These are phyloP conservation scores for Phalacrocorax brasilianus DNA, from an alignment of 2,113 vertebrate genomes.

Conservation along the genomic window DNA sequence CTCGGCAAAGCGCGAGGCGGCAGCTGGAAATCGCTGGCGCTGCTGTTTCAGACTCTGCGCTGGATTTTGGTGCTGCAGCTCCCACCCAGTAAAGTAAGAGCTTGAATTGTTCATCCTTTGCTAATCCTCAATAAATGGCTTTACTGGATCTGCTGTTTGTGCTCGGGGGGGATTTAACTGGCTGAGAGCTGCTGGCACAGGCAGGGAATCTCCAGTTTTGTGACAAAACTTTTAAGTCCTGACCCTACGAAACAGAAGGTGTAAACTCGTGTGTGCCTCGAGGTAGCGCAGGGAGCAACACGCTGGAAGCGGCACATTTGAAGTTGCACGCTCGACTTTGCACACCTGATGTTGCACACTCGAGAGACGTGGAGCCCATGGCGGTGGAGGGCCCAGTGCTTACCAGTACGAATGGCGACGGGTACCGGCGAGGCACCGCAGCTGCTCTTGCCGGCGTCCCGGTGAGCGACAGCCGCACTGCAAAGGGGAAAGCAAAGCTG, in stretches of 20 bases:
- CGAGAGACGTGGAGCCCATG: rapidly evolving
- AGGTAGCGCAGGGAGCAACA: background rate
- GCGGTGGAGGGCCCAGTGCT: background rate
- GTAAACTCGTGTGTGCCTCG: rapidly evolving
- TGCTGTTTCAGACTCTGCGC: rapidly evolving
- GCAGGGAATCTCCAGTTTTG: rapidly evolving
- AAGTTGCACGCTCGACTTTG: background rate
- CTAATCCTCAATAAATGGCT: slow-evolving; percentile 24
- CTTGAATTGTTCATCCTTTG: background rate
- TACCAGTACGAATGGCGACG: rapidly evolving
- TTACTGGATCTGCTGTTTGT: background rate
- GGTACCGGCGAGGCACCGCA: rapidly evolving
- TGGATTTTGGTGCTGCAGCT: background rate
- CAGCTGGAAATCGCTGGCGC: rapidly evolving
- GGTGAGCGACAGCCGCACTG: rapidly evolving
- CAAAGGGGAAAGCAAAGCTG: background rate
- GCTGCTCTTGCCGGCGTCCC: background rate
- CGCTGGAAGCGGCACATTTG: background rate
- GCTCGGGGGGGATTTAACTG: background rate
- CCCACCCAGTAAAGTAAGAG: background rate
- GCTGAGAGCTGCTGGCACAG: background rate
- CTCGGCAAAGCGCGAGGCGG: rapidly evolving
- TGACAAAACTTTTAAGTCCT: background rate
- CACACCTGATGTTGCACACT: background rate
- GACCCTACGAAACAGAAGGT: rapidly evolving